Conservation (phyloP, 2,797 vertebrate genomes). For the Gambusia yucatana region DNA sequence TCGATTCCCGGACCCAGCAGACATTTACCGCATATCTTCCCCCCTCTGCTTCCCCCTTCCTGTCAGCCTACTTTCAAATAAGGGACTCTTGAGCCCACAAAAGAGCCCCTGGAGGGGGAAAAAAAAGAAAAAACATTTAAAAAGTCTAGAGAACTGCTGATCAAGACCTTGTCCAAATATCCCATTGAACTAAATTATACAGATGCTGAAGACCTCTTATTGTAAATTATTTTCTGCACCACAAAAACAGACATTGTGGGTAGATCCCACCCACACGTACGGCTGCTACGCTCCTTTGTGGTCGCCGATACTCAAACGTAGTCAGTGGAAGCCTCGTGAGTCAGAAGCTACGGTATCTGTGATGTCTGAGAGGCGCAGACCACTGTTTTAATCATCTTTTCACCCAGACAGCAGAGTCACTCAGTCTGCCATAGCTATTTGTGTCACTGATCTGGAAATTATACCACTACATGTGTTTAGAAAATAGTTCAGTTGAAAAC, state of each 20-base stretch:
- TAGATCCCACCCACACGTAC: conserved; percentile 7
- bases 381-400: conserved; percentile 35
- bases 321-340: conserved; percentile 56
- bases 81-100: too few relatives aligned
- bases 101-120: too few relatives aligned
- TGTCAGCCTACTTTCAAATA: too few relatives aligned
- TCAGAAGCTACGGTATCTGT: conserved; percentile 28
- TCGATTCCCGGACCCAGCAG: too few relatives aligned
- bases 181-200: background rate
- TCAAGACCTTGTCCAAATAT: background rate
- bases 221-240: conserved; percentile 36
- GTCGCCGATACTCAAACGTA: conserved; percentile 16
- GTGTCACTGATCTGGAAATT: conserved; percentile 5
- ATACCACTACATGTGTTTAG: conserved; percentile 20
- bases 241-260: conserved; percentile 44
- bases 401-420: conserved; percentile 18
- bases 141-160: background rate
- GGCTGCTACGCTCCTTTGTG: conserved; percentile 2
- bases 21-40: too few relatives aligned
- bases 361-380: conserved; percentile 13
- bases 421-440: background rate
- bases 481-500: background rate
- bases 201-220: conserved; percentile 23
- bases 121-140: background rate
- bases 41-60: too few relatives aligned